Evolutionary conservation across 2,797 vertebrate genomes (phyloP).

Genomic region (Acrossocheilus wenchowensis): DNA sequence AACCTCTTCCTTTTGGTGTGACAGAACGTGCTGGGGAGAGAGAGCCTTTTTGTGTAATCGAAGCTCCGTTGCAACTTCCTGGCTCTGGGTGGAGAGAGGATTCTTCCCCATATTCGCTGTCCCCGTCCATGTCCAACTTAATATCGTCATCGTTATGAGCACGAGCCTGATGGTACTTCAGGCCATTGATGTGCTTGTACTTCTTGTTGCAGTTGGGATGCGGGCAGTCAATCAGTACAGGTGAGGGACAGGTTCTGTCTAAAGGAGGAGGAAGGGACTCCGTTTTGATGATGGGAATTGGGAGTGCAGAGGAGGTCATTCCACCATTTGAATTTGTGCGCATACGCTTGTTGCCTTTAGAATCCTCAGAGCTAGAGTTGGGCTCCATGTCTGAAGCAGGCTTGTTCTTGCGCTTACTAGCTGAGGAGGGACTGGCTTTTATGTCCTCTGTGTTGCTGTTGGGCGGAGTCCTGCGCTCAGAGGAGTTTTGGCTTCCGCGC

Average conservation of each 20-base stretch:
- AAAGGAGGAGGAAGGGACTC: constrained; percentile 84
- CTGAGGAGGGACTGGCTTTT: constrained; percentile 94
- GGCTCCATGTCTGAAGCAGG: constrained; percentile 97
- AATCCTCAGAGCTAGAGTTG: constrained; percentile 98
- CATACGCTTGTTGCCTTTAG: constrained; percentile 97
- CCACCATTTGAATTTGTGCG: constrained; percentile 92
- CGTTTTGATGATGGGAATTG: constrained; percentile 83
- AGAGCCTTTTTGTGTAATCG: constrained; percentile 90
- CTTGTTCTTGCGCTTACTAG: constrained; percentile 94
- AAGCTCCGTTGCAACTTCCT: constrained; percentile 90
- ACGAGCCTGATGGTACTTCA: constrained; percentile 98
- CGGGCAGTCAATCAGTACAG: constrained; percentile 97
- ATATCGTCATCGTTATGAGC: constrained; percentile 95
- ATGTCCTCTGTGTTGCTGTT: constrained; percentile 88
- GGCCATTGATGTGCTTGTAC: constrained; percentile 99
- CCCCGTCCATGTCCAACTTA: constrained; percentile 92
- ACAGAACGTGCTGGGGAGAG: constrained; percentile 92
- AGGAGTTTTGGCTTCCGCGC: constrained; percentile 96
- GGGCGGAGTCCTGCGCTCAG: constrained; percentile 91
- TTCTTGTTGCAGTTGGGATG: constrained; percentile 99
- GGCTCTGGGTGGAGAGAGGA: constrained; percentile 88
- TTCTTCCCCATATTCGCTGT: constrained; percentile 96
- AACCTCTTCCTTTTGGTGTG: constrained; percentile 93
- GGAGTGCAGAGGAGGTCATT: constrained; percentile 80
- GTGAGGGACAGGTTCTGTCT: constrained; percentile 93